A percentile compares a stretch with the other conserved stretches of the same genome.
phyloP scores from a whole-genome alignment of 1,140 invertebrate species.

The Leptopilina clavipes region DNA sequence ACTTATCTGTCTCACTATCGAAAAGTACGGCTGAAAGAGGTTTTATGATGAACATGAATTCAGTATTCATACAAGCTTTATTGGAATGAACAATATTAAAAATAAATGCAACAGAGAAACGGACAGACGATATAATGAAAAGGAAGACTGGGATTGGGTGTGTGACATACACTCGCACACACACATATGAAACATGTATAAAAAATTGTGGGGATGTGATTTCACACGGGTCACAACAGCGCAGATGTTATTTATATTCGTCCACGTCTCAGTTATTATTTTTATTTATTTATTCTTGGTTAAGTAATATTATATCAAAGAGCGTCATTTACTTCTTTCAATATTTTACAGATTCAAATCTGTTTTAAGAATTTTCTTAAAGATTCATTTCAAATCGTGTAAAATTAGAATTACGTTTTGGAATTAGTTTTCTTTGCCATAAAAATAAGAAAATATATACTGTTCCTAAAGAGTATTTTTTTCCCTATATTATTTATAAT shows the following conservation, averaged over 20 bases:
- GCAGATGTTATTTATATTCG: conserved; percentile 73
- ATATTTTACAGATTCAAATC: no score
- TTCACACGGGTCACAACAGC: conserved; percentile 86
- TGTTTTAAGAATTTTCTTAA: no score
- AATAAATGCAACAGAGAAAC: conserved; percentile 61
- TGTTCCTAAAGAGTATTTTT: no score
- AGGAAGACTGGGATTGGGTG: conserved; percentile 55
- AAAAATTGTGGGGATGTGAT: conserved; percentile 76
- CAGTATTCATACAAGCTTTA: conserved; percentile 70
- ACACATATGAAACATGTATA: conserved; percentile 75
- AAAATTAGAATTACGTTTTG: no score
- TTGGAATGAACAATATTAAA: conserved; percentile 67
- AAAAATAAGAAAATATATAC: no score
- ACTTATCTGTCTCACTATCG: background rate
- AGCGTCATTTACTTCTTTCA: background rate
- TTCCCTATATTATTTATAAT: no score
- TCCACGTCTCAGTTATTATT: conserved; percentile 34
- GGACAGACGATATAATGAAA: conserved; percentile 53
- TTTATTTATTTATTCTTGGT: conserved; percentile 36
- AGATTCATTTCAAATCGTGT: no score
- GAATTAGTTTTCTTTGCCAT: no score
- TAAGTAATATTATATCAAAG: conserved; percentile 9
- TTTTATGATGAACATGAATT: conserved; percentile 64
- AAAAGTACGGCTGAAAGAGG: conserved; percentile 55
- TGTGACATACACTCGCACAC: conserved; percentile 74